These are phyloP conservation scores for Hybos culiciformis DNA, from an alignment of 2,888 invertebrate genomes.

Conservation along the genomic window DNA sequence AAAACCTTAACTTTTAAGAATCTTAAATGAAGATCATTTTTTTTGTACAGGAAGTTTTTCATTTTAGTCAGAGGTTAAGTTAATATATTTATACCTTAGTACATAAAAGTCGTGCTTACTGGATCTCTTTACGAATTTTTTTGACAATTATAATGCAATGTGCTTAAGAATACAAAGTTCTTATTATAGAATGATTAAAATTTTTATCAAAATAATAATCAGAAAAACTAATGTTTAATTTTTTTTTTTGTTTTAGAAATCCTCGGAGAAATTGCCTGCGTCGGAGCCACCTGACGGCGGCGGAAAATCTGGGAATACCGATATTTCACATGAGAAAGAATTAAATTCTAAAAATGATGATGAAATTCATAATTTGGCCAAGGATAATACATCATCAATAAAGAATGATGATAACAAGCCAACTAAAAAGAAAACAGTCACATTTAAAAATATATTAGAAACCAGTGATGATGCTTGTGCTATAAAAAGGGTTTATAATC, in stretches of 20 bases:
- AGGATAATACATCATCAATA: background rate
- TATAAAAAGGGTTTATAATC: conserved; percentile 44
- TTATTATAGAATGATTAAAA: no score
- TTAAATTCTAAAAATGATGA: background rate
- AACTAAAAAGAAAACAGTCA: conserved; percentile 45
- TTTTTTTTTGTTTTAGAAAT: background rate
- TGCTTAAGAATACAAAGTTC: no score
- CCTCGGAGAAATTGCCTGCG: conserved; percentile 10
- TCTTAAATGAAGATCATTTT: no score
- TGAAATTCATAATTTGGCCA: background rate
- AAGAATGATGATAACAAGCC: conserved; percentile 4
- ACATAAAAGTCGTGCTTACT: no score
- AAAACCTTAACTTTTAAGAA: no score
- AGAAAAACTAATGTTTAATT: no score
- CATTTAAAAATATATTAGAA: conserved; percentile 46
- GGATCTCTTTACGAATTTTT: no score
- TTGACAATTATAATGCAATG: no score
- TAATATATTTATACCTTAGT: no score
- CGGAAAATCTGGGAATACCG: conserved; percentile 2
- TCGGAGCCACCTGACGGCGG: conserved; percentile 14
- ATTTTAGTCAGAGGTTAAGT: no score
- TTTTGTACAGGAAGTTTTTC: no score
- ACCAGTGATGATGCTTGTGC: conserved; percentile 48
- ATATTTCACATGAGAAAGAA: background rate
- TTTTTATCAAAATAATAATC: no score